Evolutionary conservation across 37 sponge, comb jelly and placozoan species (phyloP), one percentile per base, ranked within the genome.

Genomic region (Bolinopsis microptera): DNA sequence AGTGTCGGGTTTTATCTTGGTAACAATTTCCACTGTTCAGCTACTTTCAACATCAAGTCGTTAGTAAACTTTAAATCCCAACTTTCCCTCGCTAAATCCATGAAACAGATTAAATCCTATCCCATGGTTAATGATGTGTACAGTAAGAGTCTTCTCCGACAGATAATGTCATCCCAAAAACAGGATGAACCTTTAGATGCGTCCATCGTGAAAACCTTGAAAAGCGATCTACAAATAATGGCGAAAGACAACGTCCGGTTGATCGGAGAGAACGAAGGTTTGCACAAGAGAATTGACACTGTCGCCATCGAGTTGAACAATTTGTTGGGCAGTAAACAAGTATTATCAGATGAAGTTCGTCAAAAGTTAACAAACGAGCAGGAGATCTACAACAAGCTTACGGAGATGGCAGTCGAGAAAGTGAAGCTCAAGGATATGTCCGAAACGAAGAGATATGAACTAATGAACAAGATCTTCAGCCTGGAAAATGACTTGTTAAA

Each of bases 391-490:
- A 86, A 86, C 36, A 86, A 86, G 61, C 35, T 86, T 9, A 34
- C 90, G 22, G 90, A 86, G 35, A 86, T 86, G 90, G 35, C 90
- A 3, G 61, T 86, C 1, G 90, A 86, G 48, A 86, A 86, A 39
- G 90, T 86, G 0, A 86, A 86, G 26, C 34, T 86, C 0, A 38
- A 41, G 26, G 90, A 86, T 40, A 8, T 34, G 9, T 41, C 61
- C 21, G 90, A 86, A 39, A 39, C 90, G 13, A 86, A 86, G 24
- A 9, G 61, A 24, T 86, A 86, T 26, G 90, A 86, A 27, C 61
- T 86, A 5, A 86, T 86, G 90, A 86, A 86, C 90, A 86, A 86
- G 48, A 86, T 86, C 34, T 86, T 86, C 28, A 86, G 90, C 39
- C 61, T 86, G 5, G 90, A 86, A 27, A 86, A 86, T 40, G 90